phyloP scores from a whole-genome alignment of 2,113 vertebrate genomes.

The Cariama cristata region DNA sequence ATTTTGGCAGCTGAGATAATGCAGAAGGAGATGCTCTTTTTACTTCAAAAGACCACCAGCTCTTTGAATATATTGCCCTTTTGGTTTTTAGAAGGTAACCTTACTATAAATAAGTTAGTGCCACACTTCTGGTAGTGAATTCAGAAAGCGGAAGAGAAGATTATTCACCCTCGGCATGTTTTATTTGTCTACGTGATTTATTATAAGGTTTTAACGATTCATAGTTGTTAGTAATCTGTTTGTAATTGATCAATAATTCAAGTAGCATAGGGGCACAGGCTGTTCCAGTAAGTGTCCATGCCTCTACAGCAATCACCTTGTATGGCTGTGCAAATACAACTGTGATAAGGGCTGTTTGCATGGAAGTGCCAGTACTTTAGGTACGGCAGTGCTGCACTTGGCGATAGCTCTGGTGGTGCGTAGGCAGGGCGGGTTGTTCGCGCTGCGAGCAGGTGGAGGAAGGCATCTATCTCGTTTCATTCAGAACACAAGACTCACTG shows the following conservation, averaged over 20 bases:
- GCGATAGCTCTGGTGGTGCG: background rate
- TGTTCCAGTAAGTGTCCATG: background rate
- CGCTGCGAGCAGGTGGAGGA: background rate
- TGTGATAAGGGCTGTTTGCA: conserved; percentile 43
- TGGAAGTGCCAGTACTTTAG: background rate
- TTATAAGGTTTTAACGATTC: conserved; percentile 27
- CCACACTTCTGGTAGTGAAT: background rate
- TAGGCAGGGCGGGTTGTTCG: background rate
- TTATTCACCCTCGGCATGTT: conserved; percentile 30
- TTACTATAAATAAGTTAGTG: background rate
- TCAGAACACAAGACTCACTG: background rate
- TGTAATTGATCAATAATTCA: conserved; percentile 65
- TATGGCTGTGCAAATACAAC: conserved; percentile 32
- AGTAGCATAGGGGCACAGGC: background rate
- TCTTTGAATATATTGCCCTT: background rate
- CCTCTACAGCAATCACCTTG: conserved; percentile 11
- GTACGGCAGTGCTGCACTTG: background rate
- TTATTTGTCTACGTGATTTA: conserved; percentile 47
- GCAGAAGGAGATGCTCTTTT: background rate
- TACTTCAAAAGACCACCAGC: background rate
- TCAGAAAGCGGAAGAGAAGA: background rate
- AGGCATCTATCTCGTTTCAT: background rate
- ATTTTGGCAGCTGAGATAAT: background rate
- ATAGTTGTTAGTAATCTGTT: conserved; percentile 52
- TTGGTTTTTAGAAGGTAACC: background rate